Evolutionary conservation across 2,797 vertebrate species (phyloP).

Genomic region (Paramormyrops hopkinsi): DNA sequence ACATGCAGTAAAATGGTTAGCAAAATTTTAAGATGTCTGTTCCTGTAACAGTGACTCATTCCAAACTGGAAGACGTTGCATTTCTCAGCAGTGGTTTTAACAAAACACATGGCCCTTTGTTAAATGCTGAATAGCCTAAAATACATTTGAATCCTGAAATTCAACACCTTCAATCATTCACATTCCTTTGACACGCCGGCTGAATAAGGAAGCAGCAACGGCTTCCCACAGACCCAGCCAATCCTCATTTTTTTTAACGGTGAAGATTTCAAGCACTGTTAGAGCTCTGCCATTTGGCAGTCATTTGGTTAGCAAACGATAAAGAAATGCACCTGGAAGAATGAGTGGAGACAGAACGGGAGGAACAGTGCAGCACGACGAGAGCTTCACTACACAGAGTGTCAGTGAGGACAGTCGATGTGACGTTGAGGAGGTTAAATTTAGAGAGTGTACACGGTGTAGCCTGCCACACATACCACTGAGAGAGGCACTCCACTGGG

Average conservation of each 20-base stretch:
- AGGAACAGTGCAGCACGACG: neutral
- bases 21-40: constrained; percentile 8
- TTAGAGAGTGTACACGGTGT: neutral
- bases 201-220: neutral
- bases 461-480: constrained; percentile 9
- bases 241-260: neutral
- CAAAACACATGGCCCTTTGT: neutral
- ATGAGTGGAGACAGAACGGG: neutral
- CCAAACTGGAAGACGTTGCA: constrained; percentile 14
- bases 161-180: neutral
- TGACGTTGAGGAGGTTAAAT: constrained; percentile 6
- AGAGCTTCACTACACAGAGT: neutral
- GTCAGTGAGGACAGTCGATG: neutral
- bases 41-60: constrained; percentile 25
- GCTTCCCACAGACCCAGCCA: neutral
- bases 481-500: constrained; percentile 6
- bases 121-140: neutral
- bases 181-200: neutral
- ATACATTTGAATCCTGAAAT: constrained; percentile 6
- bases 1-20: neutral
- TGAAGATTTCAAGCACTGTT: neutral
- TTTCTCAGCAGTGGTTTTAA: neutral
- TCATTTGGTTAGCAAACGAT: neutral
- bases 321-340: constrained; percentile 6
- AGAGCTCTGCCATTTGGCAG: neutral